Evolutionary conservation across 92 coral and sea anemone genomes (phyloP).

Genomic region (Epizoanthus illoricatus): DNA sequence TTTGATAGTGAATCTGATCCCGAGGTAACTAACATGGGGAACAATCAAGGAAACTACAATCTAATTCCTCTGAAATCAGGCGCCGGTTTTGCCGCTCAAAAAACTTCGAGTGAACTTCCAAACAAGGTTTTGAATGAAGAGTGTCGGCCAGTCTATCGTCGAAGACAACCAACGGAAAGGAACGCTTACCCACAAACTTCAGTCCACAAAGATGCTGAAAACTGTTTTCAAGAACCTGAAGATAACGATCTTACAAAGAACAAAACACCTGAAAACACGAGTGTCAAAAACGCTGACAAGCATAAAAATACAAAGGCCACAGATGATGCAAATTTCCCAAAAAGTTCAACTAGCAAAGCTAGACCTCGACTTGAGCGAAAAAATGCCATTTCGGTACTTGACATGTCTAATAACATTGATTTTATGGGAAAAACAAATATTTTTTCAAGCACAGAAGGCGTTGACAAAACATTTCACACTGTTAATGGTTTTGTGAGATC

Average conservation of each 20-base stretch:
- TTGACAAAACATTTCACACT: constrained; percentile 33
- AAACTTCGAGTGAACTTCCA: constrained; percentile 6
- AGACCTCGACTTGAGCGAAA: constrained; percentile 8
- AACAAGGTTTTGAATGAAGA: neutral
- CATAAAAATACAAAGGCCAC: neutral
- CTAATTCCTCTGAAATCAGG: neutral
- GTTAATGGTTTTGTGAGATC: constrained; percentile 31
- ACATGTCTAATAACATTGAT: constrained; percentile 21
- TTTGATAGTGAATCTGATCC: constrained; percentile 31
- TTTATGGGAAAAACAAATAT: constrained; percentile 40
- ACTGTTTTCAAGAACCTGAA: neutral
- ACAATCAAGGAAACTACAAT: constrained; percentile 22
- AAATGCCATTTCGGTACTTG: constrained; percentile 7
- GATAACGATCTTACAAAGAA: constrained; percentile 12
- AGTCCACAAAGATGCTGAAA: constrained; percentile 14
- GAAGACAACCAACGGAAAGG: neutral
- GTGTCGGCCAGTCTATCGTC: neutral
- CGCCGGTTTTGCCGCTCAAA: neutral
- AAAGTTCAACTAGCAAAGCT: neutral
- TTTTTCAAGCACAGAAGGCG: constrained; percentile 22
- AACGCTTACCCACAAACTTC: neutral
- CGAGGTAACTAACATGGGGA: neutral
- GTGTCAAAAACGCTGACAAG: neutral
- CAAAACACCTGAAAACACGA: constrained; percentile 6
- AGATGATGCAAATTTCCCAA: neutral